phyloP scores from a whole-genome alignment of 2,888 invertebrate species.

The Tortrix viridana region DNA sequence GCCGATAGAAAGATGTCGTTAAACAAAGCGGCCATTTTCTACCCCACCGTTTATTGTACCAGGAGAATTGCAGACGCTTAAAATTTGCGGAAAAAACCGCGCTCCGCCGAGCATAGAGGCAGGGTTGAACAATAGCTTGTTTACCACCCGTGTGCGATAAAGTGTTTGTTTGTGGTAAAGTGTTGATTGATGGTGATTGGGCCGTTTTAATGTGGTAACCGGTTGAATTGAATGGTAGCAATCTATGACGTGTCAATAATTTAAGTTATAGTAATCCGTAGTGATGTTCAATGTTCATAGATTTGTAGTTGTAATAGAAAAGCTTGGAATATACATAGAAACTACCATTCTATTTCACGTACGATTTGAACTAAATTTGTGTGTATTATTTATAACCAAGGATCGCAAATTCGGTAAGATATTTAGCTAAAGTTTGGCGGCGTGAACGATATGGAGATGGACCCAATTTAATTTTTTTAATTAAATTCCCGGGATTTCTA shows the following conservation, averaged over 20 bases:
- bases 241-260: neutral
- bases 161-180: conserved; percentile 4
- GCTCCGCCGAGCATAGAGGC: conserved; percentile 60
- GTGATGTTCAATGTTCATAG: too few relatives aligned
- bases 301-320: too few relatives aligned
- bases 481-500: too few relatives aligned
- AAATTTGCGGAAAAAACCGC: conserved; percentile 76
- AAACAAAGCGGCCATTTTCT: conserved; percentile 77
- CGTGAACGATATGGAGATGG: too few relatives aligned
- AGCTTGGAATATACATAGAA: too few relatives aligned
- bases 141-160: conserved; percentile 14
- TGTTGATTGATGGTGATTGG: neutral
- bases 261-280: too few relatives aligned
- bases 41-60: conserved; percentile 72
- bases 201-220: neutral
- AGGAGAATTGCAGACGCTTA: conserved; percentile 73
- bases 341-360: too few relatives aligned
- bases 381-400: too few relatives aligned
- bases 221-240: neutral
- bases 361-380: too few relatives aligned
- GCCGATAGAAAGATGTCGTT: conserved; percentile 76
- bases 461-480: too few relatives aligned
- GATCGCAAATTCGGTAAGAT: too few relatives aligned
- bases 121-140: conserved; percentile 58
- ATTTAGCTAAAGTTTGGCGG: too few relatives aligned